Conservation (phyloP, 2,888 invertebrate species). For the Nemotelus nigrinus region DNA sequence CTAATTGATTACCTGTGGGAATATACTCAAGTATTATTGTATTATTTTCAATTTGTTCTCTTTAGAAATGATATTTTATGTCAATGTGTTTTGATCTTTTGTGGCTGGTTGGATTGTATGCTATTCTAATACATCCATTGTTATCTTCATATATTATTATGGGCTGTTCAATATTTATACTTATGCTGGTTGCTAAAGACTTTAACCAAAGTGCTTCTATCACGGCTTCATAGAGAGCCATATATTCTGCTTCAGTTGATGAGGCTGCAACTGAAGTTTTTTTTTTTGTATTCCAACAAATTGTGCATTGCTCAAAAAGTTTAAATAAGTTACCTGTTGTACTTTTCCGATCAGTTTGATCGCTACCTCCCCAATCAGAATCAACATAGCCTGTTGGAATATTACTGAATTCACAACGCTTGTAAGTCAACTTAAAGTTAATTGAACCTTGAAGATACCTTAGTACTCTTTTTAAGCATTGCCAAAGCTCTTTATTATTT, state of each 20-base stretch:
- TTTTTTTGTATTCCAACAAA: conserved; percentile 48
- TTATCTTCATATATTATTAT: too few species aligned
- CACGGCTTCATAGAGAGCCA: conserved; percentile 43
- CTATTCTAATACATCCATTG: too few species aligned
- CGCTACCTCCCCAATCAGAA: conserved; percentile 44
- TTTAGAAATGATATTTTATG: too few species aligned
- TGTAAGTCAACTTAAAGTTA: conserved; percentile 47
- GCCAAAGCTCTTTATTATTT: conserved; percentile 53
- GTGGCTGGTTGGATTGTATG: too few species aligned
- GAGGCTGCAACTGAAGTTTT: conserved; percentile 47
- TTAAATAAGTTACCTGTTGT: conserved; percentile 48
- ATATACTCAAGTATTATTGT: too few species aligned
- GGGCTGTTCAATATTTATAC: too few species aligned
- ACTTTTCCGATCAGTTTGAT: conserved; percentile 48
- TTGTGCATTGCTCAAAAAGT: conserved; percentile 39
- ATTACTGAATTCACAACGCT: conserved; percentile 42
- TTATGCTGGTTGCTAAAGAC: conserved; percentile 37
- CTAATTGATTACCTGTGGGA: too few species aligned
- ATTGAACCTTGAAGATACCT: conserved; percentile 39
- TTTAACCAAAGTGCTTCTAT: conserved; percentile 44
- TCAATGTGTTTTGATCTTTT: too few species aligned
- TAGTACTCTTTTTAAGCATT: conserved; percentile 51
- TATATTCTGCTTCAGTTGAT: conserved; percentile 36
- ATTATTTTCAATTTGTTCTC: too few species aligned
- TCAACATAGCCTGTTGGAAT: conserved; percentile 47